Evolutionary conservation across 2,797 vertebrate species (phyloP).

Genomic region (Aeoliscus strigatus): DNA sequence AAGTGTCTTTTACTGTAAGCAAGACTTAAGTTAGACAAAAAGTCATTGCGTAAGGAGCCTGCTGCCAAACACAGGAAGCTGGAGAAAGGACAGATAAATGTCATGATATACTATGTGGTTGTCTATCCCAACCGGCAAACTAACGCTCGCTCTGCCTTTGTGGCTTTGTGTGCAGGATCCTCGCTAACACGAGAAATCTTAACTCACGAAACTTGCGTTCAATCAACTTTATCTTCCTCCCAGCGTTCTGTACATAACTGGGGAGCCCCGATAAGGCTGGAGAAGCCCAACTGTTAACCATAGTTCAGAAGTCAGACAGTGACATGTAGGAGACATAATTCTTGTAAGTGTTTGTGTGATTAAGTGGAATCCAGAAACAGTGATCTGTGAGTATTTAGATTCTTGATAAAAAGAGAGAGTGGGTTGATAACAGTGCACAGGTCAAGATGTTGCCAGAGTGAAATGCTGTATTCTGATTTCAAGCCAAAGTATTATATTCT

Average conservation of each 20-base stretch:
- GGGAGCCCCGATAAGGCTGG: conserved; percentile 5
- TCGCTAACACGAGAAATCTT: conserved; percentile 21
- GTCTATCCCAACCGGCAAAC: conserved; percentile 32
- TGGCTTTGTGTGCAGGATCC: conserved; percentile 9
- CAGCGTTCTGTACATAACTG: conserved; percentile 27
- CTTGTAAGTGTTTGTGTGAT: conserved; percentile 4
- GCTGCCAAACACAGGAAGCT: conserved; percentile 36
- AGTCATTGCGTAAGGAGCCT: conserved; percentile 8
- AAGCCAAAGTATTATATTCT: conserved; percentile 16
- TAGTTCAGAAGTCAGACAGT: conserved; percentile 10
- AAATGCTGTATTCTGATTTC: conserved; percentile 3
- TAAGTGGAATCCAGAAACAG: conserved; percentile 21
- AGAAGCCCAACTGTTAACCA: neutral
- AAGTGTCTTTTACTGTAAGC: conserved; percentile 15
- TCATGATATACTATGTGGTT: conserved; percentile 9
- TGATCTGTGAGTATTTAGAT: conserved; percentile 5
- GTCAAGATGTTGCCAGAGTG: conserved; percentile 21
- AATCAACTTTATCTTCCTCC: conserved; percentile 6
- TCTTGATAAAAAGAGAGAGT: neutral
- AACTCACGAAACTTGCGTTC: conserved; percentile 18
- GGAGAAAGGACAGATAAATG: conserved; percentile 41
- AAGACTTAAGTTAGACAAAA: conserved; percentile 7
- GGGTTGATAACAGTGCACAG: neutral
- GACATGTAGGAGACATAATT: neutral
- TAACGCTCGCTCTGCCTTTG: conserved; percentile 3